Conservation (phyloP, 2,113 vertebrate genomes). For the Nannobrachium achirus region DNA sequence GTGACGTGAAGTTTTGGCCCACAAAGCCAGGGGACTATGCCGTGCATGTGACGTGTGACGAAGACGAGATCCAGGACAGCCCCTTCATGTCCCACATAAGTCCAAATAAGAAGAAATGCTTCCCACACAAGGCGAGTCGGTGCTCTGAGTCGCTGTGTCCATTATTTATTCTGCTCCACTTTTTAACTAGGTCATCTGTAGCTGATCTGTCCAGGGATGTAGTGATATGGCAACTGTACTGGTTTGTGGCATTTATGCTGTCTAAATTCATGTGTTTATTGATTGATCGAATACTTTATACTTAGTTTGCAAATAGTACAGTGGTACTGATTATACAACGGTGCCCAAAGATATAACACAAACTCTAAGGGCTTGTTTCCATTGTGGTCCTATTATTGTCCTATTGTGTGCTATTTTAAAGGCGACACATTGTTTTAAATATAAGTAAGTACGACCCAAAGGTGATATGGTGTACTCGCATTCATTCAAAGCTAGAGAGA, state of each 20-base stretch:
- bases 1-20: conserved; percentile 84
- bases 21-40: conserved; percentile 83
- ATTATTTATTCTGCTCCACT: conserved; percentile 72
- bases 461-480: no score
- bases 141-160: conserved; percentile 42
- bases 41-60: conserved; percentile 81
- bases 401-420: no score
- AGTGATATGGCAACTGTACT: conserved; percentile 27
- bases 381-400: no score
- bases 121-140: conserved; percentile 74
- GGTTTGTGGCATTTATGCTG: conserved; percentile 5
- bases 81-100: conserved; percentile 85
- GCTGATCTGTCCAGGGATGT: conserved; percentile 46
- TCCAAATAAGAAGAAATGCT: conserved; percentile 76
- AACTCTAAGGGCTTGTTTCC: no score
- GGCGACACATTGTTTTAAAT: no score
- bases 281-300: no score
- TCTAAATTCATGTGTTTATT: no score
- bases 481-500: no score
- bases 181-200: conserved; percentile 72
- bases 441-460: no score
- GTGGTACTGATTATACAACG: no score
- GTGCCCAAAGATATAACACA: no score
- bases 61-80: conserved; percentile 69
- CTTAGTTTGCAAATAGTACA: no score